A percentile compares a stretch with the other conserved stretches of the same genome.
phyloP scores from a whole-genome alignment of 2,113 vertebrate genomes.

The Polyodon spathula region DNA sequence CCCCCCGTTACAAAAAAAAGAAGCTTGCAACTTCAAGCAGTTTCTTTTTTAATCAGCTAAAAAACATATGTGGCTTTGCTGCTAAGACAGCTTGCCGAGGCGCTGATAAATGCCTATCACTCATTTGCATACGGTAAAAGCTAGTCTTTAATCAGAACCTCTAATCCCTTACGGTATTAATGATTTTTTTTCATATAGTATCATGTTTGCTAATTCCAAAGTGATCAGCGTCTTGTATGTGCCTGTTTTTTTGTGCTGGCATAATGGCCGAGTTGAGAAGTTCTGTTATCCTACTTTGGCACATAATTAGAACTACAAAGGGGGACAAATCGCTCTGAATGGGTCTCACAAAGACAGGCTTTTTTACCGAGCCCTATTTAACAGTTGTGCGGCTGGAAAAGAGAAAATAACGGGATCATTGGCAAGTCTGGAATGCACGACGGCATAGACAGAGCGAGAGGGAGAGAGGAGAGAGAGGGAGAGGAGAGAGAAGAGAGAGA shows the following conservation, averaged over 20 bases:
- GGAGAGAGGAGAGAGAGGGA: no score
- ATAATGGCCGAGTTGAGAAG: slow-evolving; percentile 99
- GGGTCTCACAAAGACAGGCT: slow-evolving; percentile 81
- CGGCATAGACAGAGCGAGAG: slow-evolving; percentile 28
- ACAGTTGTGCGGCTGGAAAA: slow-evolving; percentile 54
- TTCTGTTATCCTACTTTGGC: slow-evolving; percentile 99
- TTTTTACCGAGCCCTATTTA: slow-evolving; percentile 49
- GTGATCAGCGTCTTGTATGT: slow-evolving; percentile 99
- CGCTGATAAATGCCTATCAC: slow-evolving; percentile 99
- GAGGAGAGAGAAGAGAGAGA: no score
- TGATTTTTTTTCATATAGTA: slow-evolving; percentile 89
- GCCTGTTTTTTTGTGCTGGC: slow-evolving; percentile 98
- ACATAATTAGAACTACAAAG: slow-evolving; percentile 99
- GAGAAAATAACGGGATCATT: slow-evolving; percentile 29
- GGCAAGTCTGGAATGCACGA: slow-evolving; percentile 30
- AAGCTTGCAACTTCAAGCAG: slow-evolving; percentile 92
- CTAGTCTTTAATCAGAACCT: slow-evolving; percentile 99
- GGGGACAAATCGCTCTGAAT: slow-evolving; percentile 98
- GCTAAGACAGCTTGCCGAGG: slow-evolving; percentile 96
- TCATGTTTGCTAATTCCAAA: slow-evolving; percentile 99
- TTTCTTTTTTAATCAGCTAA: slow-evolving; percentile 97
- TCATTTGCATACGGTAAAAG: slow-evolving; percentile 99
- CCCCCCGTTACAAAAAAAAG: slow-evolving; percentile 33
- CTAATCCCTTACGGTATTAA: slow-evolving; percentile 99
- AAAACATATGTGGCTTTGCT: slow-evolving; percentile 99